Conservation (phyloP, 2,797 vertebrate genomes). For the Macropus fuliginosus region DNA sequence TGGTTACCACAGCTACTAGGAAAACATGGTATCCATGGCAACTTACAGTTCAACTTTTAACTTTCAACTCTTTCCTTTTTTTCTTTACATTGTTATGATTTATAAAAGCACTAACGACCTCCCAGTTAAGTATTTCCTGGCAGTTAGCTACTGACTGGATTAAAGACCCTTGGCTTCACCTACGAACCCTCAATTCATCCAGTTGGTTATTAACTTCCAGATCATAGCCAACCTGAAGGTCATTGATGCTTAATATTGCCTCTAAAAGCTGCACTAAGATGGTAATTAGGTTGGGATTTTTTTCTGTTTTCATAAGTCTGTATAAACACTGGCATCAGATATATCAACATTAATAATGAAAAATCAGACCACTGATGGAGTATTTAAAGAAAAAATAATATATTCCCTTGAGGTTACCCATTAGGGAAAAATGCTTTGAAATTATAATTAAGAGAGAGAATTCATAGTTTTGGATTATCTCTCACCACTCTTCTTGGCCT, state of each 20-base stretch:
- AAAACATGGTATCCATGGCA: conserved; percentile 71
- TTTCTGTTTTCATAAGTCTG: conserved; percentile 74
- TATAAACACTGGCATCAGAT: conserved; percentile 74
- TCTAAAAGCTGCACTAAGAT: conserved; percentile 75
- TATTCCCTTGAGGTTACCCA: conserved; percentile 46
- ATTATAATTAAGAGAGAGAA: conserved; percentile 63
- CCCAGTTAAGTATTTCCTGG: conserved; percentile 77
- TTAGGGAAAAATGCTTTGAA: conserved; percentile 64
- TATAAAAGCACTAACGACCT: conserved; percentile 80
- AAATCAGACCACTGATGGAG: conserved; percentile 69
- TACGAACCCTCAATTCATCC: conserved; percentile 76
- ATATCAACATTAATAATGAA: conserved; percentile 73
- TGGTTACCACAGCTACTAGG: conserved; percentile 59
- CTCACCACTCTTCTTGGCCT: conserved; percentile 60
- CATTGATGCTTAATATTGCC: conserved; percentile 82
- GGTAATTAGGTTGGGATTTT: conserved; percentile 79
- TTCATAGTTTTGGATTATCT: conserved; percentile 54
- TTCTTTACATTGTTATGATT: conserved; percentile 79
- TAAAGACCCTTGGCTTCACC: conserved; percentile 76
- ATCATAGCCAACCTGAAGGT: conserved; percentile 80
- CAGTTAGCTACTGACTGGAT: conserved; percentile 72
- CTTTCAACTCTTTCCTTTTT: conserved; percentile 72
- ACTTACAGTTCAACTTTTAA: conserved; percentile 73
- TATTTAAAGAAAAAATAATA: conserved; percentile 55
- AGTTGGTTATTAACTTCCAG: conserved; percentile 81